Base-by-base conservation (phyloP, 2,797 vertebrate species). In the Platyrinchus mystaceus region DNA sequence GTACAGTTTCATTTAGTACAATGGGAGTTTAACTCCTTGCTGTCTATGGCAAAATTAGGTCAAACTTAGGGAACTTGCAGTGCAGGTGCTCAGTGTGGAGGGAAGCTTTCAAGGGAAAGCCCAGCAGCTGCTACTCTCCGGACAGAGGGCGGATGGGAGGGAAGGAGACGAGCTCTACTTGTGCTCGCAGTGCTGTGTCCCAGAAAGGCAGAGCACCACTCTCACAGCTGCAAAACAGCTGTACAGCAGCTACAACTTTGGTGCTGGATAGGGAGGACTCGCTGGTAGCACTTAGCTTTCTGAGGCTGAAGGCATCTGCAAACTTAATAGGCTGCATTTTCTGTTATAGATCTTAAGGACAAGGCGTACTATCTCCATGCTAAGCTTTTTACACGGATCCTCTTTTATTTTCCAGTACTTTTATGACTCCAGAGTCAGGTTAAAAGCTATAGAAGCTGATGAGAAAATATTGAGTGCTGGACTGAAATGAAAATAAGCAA, bases 1-100 rank as follows among this genome's bases (percentile, higher is more conserved):
- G 58, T 96, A 88, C 95, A 95, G 75, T 79, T 96, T 76, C 90
- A 85, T 97, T 94, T 91, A 89, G 94, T 77, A 85, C 84, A 95
- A 96, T 81, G 90, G 76, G 88, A 84, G 91, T 96, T 98, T 98
- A 98, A 97, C 97, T 97, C 95, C 74, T 94, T 95, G 56, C 73
- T 94, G 19, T 41, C 77, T 84, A 71, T 44, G 28, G 41, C 56
- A 88, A 92, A 91, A 90, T 44, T 10, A 67, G 50, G 34, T 69
- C 41, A 73, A 28, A 39, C 6, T 39, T n/a, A 8, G 0, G n/a
- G 26, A 84, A 34, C 12, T 49, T 86, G 30, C 23, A 63, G 39
- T 3, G 21, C 18, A 69, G 36, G 15, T 53, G 46, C 27, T 50
- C 27, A 21, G 14, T 28, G 24, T 17, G 32, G 43, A 37, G 56